Base-by-base conservation (phyloP, 1,140 invertebrate species). In the Latrodectus geometricus region DNA sequence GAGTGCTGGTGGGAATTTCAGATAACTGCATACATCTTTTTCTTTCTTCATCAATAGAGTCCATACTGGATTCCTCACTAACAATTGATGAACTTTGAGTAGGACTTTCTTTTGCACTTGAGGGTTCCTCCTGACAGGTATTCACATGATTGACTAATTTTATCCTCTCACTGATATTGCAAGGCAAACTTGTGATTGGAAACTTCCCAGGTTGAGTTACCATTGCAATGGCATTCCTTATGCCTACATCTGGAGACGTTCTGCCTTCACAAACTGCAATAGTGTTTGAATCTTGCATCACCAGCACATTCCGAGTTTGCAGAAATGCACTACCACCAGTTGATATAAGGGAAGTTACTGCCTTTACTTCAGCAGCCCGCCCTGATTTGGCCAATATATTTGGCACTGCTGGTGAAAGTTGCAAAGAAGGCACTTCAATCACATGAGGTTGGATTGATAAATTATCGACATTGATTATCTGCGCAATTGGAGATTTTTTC, bases 371-470 rank as follows among this genome's bases (percentile, higher is more conserved):
- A 48, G 66, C 66, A 49, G 79, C 86, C 75, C 48, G 48, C 11
- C 65, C 86, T 77, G 79, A 50, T 79, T 82, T 87, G n/a, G 66
- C 79, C 73, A 82, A 76, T 17, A 54, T n/a, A 56, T 87, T 87
- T 83, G 86, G 86, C 86, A 87, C 86, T 21, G 79, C 73, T 52
- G 66, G 86, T 77, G 86, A 82, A 49, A 56, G 52, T 69, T 81
- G 86, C 48, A 82, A 61, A 81, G 78, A 87, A 87, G 86, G 86
- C 86, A 87, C 86, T 87, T 87, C 86, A 65, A 87, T 87, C 86
- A 87, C 86, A 77, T 77, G 65, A 23, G 86, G 49, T 72, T 87
- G 79, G 66, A 87, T 87, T 74, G 86, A 78, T 87, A 87, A 77
- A 23, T 50, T 87, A 76, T 87, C 86, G 56, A 81, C 74, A 82